Conservation (phyloP, 1,140 invertebrate genomes). For the Hydropsyche tenuis region DNA sequence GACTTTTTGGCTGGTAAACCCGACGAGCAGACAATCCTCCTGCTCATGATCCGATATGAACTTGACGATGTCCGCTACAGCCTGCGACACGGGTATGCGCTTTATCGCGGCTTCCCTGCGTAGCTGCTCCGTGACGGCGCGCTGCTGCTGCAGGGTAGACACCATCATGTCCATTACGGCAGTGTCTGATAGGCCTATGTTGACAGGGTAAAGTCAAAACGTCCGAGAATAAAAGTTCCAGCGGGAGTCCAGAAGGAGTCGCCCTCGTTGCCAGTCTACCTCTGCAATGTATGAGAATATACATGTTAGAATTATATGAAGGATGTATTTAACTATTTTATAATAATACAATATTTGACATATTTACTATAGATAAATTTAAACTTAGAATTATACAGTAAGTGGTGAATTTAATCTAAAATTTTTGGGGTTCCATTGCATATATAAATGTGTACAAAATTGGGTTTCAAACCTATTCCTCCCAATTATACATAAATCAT, state of each 20-base stretch:
- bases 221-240: conserved; percentile 25
- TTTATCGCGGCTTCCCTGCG: conserved; percentile 89
- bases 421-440: no score
- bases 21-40: conserved; percentile 94
- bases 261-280: not conserved
- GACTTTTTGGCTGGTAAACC: conserved; percentile 94
- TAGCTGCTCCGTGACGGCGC: conserved; percentile 91
- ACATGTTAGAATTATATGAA: no score
- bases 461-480: no score
- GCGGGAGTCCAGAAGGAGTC: conserved; percentile 34
- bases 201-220: conserved; percentile 51
- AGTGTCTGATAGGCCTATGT: conserved; percentile 82
- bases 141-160: conserved; percentile 89
- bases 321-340: no score
- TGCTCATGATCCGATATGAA: conserved; percentile 92
- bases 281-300: not conserved
- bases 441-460: no score
- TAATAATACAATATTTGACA: no score
- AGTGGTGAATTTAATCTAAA: no score
- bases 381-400: no score
- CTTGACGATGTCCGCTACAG: conserved; percentile 92
- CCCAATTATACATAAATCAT: no score
- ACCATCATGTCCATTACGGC: conserved; percentile 91
- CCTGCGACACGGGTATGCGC: conserved; percentile 84
- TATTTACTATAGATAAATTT: no score